These are phyloP conservation scores for Chrysomallon squamiferum DNA, from an alignment of 1,140 invertebrate genomes.

Conservation along the genomic window DNA sequence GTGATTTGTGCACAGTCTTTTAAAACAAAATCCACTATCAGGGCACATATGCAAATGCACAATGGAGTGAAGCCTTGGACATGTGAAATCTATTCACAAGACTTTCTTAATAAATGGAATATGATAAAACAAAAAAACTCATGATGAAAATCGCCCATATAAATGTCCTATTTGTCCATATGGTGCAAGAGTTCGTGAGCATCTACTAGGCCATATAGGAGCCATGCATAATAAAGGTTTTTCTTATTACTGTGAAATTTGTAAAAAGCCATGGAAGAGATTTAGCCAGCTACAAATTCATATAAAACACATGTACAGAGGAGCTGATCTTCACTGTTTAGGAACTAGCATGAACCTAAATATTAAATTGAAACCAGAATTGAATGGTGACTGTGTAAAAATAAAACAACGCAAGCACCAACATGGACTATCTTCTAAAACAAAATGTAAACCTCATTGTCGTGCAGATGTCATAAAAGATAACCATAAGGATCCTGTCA, in stretches of 20 bases:
- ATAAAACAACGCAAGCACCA: not conserved
- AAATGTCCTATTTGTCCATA: conserved; percentile 42
- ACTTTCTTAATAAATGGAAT: conserved; percentile 30
- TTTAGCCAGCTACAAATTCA: conserved; percentile 35
- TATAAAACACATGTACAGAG: conserved; percentile 32
- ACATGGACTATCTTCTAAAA: not conserved
- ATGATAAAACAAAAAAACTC: conserved; percentile 35
- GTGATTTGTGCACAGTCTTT: conserved; percentile 35
- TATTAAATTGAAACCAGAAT: not conserved
- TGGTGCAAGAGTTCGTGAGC: conserved; percentile 21
- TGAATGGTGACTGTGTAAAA: not conserved
- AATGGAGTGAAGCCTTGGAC: conserved; percentile 28
- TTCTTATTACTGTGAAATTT: conserved; percentile 45
- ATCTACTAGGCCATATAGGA: conserved; percentile 42
- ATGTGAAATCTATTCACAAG: conserved; percentile 32
- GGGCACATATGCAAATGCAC: conserved; percentile 35
- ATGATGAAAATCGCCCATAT: conserved; percentile 26
- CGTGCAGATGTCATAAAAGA: not conserved
- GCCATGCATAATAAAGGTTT: conserved; percentile 33
- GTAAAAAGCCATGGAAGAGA: conserved; percentile 39
- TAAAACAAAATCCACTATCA: conserved; percentile 30
- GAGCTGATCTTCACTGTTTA: conserved; percentile 15
- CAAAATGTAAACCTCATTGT: too few relatives aligned
- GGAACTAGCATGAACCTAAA: not conserved
- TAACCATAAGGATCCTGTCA: not conserved